Conservation (phyloP, 2,113 vertebrate genomes). For the Lutjanus erythropterus region DNA sequence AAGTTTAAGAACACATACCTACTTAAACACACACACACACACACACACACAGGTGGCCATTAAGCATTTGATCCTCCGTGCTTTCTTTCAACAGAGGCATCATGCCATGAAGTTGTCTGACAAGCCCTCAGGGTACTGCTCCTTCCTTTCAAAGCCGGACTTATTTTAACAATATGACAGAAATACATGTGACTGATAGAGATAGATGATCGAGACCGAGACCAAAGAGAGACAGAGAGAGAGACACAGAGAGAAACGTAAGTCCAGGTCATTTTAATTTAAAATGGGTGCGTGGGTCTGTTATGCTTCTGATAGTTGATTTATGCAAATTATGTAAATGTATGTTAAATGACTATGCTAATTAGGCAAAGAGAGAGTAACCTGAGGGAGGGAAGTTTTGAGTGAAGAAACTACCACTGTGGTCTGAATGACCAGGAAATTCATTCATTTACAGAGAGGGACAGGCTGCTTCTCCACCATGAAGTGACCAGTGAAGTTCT, state of each 20-base stretch:
- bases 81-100: constrained; percentile 65
- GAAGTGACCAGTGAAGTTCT: background rate
- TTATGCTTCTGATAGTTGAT: constrained; percentile 35
- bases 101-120: constrained; percentile 73
- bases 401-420: constrained; percentile 17
- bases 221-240: background rate
- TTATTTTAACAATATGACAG: constrained; percentile 57
- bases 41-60: constrained; percentile 58
- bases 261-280: constrained; percentile 42
- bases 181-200: constrained; percentile 47
- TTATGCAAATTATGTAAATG: constrained; percentile 54
- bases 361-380: constrained; percentile 33
- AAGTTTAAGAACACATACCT: constrained; percentile 14
- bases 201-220: constrained; percentile 39
- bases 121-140: constrained; percentile 62
- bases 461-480: background rate
- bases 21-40: constrained; percentile 31
- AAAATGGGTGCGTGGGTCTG: constrained; percentile 38
- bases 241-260: background rate
- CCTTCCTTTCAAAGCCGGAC: constrained; percentile 51
- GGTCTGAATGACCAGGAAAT: constrained; percentile 10
- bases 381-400: constrained; percentile 19
- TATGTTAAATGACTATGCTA: constrained; percentile 46
- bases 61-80: constrained; percentile 69
- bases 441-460: background rate